These are phyloP conservation scores for Kryptolebias marmoratus DNA, from an alignment of 2,113 vertebrate species.

Conservation along the genomic window DNA sequence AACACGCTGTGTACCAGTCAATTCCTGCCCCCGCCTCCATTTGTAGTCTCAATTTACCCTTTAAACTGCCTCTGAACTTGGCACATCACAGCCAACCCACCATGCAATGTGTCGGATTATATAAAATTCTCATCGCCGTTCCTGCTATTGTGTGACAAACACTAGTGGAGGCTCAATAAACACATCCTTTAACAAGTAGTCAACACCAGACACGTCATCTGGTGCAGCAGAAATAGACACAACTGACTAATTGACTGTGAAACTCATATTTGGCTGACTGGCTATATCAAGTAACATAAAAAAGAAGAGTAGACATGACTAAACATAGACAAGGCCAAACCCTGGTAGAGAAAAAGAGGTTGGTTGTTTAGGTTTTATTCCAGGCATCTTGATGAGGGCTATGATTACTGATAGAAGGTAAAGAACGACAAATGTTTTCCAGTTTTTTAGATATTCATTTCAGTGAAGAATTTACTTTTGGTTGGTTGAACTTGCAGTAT, in stretches of 20 bases:
- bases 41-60: constrained; percentile 44
- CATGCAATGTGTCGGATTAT: constrained; percentile 41
- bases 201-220: constrained; percentile 66
- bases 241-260: constrained; percentile 69
- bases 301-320: constrained; percentile 62
- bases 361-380: constrained; percentile 37
- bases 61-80: constrained; percentile 43
- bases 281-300: constrained; percentile 63
- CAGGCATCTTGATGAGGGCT: constrained; percentile 18
- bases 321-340: constrained; percentile 57
- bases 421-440: neutral
- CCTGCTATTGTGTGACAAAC: constrained; percentile 36
- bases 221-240: constrained; percentile 66
- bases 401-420: constrained; percentile 11
- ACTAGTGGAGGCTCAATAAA: constrained; percentile 45
- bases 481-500: no score
- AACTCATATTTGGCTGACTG: constrained; percentile 45
- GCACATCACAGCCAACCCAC: constrained; percentile 42
- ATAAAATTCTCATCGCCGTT: constrained; percentile 14
- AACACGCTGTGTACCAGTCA: constrained; percentile 21
- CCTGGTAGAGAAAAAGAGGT: constrained; percentile 4
- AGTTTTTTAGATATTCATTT: no score
- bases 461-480: no score
- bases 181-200: constrained; percentile 60
- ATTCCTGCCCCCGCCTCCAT: constrained; percentile 27